phyloP scores from a whole-genome alignment of 2,113 vertebrate genomes.

The Hyla sarda region DNA sequence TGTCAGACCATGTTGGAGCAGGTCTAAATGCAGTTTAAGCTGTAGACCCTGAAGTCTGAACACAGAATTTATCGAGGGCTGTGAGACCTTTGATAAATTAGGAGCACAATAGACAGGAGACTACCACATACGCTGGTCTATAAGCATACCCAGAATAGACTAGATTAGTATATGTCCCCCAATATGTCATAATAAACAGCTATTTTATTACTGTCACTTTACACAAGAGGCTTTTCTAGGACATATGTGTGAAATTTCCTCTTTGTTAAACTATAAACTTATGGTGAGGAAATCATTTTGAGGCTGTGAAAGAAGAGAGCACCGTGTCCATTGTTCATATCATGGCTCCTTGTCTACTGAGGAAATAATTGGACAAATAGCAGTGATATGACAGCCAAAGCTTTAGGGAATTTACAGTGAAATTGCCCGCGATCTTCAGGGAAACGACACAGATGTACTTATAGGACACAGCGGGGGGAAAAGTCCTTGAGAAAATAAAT shows the following conservation, averaged over 20 bases:
- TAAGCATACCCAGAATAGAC: too few relatives aligned
- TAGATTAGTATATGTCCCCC: too few relatives aligned
- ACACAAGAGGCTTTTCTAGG: background rate
- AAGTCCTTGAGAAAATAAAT: slow-evolving; percentile 14
- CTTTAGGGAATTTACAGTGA: slow-evolving; percentile 51
- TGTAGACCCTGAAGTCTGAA: too few relatives aligned
- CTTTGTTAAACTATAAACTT: background rate
- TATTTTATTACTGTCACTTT: too few relatives aligned
- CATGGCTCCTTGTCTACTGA: background rate
- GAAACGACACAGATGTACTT: slow-evolving; percentile 22
- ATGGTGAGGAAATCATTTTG: slow-evolving; percentile 14
- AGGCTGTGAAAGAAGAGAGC: slow-evolving; percentile 26
- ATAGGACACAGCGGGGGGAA: slow-evolving; percentile 2
- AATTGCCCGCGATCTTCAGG: slow-evolving; percentile 10
- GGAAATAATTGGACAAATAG: slow-evolving; percentile 34
- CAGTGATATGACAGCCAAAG: background rate
- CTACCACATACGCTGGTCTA: too few relatives aligned
- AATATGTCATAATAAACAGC: too few relatives aligned
- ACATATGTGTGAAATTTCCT: slow-evolving; percentile 24
- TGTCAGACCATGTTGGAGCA: too few relatives aligned
- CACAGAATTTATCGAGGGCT: too few relatives aligned
- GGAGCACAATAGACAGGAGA: too few relatives aligned
- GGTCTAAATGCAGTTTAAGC: too few relatives aligned
- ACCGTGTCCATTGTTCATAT: background rate
- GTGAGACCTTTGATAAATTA: too few relatives aligned